Percentiles rank a stretch among this genome's conserved stretches.
These are phyloP conservation scores for Bombus confusus DNA, from an alignment of 1,140 invertebrate species.

Conservation along the genomic window DNA sequence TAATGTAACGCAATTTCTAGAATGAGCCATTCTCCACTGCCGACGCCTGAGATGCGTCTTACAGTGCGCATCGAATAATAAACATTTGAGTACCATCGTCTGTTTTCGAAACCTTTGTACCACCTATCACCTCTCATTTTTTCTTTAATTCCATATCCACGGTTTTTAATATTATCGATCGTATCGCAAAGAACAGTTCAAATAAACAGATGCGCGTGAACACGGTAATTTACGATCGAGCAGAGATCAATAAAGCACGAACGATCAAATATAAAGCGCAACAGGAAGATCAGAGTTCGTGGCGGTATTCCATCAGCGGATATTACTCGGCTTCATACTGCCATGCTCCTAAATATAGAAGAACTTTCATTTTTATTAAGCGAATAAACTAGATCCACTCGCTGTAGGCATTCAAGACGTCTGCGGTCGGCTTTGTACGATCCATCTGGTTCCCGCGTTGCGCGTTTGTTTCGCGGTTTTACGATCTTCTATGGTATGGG, in stretches of 20 bases:
- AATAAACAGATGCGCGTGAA: too few species aligned
- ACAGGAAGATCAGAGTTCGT: neutral
- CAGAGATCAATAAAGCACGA: neutral
- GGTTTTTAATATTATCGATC: neutral
- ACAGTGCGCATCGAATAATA: neutral
- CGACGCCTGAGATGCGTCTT: neutral
- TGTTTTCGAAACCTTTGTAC: neutral
- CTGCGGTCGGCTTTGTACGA: constrained; percentile 23
- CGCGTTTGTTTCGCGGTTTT: constrained; percentile 38
- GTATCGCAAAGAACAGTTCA: neutral
- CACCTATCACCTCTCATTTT: neutral
- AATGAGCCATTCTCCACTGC: neutral
- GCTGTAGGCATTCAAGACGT: neutral
- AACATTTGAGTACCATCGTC: neutral
- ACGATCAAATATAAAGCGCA: constrained; percentile 1
- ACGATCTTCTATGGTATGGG: constrained; percentile 25
- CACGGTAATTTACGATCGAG: neutral
- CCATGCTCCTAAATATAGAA: neutral
- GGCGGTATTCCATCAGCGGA: neutral
- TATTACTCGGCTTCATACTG: neutral
- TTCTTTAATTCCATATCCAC: neutral
- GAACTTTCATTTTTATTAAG: constrained; percentile 36
- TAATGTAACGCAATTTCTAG: neutral
- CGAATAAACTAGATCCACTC: constrained; percentile 27
- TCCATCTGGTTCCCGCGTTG: neutral